A percentile compares a stretch with the other conserved stretches of the same genome.
phyloP scores from a whole-genome alignment of 2,888 invertebrate genomes.

The Apoderus coryli region DNA sequence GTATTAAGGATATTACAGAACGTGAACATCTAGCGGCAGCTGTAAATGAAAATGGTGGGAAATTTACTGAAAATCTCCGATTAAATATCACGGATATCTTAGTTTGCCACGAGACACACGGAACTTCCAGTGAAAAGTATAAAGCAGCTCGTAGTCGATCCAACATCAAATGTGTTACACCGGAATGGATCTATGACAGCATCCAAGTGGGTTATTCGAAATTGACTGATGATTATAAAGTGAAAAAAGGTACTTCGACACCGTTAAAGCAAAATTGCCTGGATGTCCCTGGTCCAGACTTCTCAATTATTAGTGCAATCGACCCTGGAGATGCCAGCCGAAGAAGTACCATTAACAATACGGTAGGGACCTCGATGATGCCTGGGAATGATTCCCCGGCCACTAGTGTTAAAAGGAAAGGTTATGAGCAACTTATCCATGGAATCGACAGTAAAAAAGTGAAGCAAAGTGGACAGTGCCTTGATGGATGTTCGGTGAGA shows the following conservation, averaged over 20 bases:
- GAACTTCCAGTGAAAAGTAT: constrained; percentile 57
- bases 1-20: constrained; percentile 42
- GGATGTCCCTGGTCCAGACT: constrained; percentile 31
- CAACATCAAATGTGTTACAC: constrained; percentile 48
- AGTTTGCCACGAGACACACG: constrained; percentile 41
- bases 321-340: constrained; percentile 12
- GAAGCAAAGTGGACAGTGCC: constrained; percentile 62
- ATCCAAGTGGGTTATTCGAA: constrained; percentile 52
- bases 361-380: too few relatives aligned
- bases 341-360: constrained; percentile 15
- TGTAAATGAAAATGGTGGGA: constrained; percentile 60
- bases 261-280: constrained; percentile 42
- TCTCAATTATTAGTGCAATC: constrained; percentile 36
- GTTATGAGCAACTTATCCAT: constrained; percentile 22
- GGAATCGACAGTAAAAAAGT: constrained; percentile 48
- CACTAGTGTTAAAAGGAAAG: constrained; percentile 12
- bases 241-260: constrained; percentile 44
- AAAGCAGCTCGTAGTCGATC: constrained; percentile 37
- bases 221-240: constrained; percentile 8
- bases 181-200: constrained; percentile 72
- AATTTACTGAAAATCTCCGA: constrained; percentile 31
- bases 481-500: constrained; percentile 66
- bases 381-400: too few relatives aligned
- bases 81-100: constrained; percentile 41
- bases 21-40: constrained; percentile 49